These are phyloP conservation scores for Grammomys dolichurus DNA, from an alignment of 2,113 vertebrate genomes.

Conservation along the genomic window DNA sequence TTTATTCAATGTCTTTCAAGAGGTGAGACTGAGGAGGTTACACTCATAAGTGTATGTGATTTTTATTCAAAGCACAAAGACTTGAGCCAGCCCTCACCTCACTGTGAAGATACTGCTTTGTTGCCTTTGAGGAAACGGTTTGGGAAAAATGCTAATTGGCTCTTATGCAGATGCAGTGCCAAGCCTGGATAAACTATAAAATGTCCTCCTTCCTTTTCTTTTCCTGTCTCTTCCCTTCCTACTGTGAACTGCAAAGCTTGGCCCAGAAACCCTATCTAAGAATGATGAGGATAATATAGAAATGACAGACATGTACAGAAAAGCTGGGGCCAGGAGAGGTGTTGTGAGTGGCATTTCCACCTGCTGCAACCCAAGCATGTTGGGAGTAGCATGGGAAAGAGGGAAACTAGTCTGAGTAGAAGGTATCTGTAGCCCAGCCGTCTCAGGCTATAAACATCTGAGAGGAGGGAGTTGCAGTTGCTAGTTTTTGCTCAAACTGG, in stretches of 20 bases:
- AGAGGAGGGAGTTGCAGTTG: neutral
- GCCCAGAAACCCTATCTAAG: neutral
- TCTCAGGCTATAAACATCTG: neutral
- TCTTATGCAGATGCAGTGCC: neutral
- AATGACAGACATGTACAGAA: neutral
- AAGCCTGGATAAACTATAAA: neutral
- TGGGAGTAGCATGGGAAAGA: neutral
- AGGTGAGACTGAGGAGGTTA: neutral
- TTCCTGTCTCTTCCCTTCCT: neutral
- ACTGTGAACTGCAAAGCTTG: neutral
- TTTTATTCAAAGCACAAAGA: slow-evolving; percentile 28
- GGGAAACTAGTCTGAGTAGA: neutral
- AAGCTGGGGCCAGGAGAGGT: neutral
- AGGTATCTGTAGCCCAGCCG: neutral
- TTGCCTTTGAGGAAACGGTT: slow-evolving; percentile 35
- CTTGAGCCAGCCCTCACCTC: neutral
- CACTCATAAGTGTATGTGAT: slow-evolving; percentile 4
- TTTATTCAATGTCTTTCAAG: neutral
- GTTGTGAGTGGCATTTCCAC: neutral
- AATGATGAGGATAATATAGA: too few relatives aligned
- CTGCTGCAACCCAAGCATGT: neutral
- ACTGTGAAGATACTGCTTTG: slow-evolving; percentile 31
- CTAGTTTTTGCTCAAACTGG: neutral
- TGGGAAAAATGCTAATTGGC: neutral
- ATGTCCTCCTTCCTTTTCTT: neutral